Evolutionary conservation across 2,113 vertebrate species (phyloP).

Genomic region (Laticauda colubrina): DNA sequence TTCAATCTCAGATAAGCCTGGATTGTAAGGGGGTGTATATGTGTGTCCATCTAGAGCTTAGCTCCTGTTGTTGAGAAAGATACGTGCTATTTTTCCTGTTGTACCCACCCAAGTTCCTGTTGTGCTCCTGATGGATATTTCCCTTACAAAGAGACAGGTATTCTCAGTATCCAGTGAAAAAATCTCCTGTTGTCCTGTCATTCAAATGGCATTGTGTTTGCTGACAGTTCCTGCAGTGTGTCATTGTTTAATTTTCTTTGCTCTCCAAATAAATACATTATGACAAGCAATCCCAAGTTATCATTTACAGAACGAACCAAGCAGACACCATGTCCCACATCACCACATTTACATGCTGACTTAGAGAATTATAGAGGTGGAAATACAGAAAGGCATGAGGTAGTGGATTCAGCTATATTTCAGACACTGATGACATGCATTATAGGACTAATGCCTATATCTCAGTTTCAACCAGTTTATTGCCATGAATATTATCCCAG

Average conservation of each 20-base stretch:
- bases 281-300: not conserved
- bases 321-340: not conserved
- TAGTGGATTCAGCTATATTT: not conserved
- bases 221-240: not conserved
- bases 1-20: not conserved
- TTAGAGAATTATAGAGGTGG: not conserved
- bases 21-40: not conserved
- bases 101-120: not conserved
- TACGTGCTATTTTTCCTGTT: not conserved
- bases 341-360: not conserved
- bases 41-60: not conserved
- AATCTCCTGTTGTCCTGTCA: slow-evolving; percentile 1
- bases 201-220: slow-evolving; percentile 46
- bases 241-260: not conserved
- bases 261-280: not conserved
- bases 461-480: not conserved
- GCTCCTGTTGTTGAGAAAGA: not conserved
- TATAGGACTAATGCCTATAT: not conserved
- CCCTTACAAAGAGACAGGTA: not conserved
- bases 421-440: not conserved
- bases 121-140: not conserved
- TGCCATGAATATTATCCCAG: not conserved
- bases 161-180: not conserved
- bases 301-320: not conserved
- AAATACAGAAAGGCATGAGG: not conserved